These are phyloP conservation scores for Phragmatobia fuliginosa DNA, from an alignment of 2,888 invertebrate species.

Conservation along the genomic window DNA sequence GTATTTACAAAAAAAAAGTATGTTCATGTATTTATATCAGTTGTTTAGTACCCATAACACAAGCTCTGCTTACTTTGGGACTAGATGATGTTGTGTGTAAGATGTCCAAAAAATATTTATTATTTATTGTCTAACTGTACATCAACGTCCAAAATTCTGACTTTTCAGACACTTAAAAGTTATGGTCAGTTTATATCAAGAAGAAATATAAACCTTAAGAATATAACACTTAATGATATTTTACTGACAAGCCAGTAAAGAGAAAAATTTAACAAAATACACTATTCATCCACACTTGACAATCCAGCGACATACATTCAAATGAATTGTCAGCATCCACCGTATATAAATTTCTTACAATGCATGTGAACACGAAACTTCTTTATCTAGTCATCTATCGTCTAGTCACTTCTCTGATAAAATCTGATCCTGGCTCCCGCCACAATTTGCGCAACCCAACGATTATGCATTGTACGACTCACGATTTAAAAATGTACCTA, in stretches of 20 bases:
- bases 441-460: constrained; percentile 33
- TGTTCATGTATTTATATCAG: no score
- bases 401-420: constrained; percentile 35
- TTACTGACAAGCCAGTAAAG: neutral
- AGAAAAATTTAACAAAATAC: neutral
- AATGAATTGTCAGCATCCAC: constrained; percentile 22
- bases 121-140: no score
- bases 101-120: no score
- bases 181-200: neutral
- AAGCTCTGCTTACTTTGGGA: no score
- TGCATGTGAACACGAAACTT: constrained; percentile 32
- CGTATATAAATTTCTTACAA: constrained; percentile 12
- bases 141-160: neutral
- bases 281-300: constrained; percentile 4
- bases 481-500: constrained; percentile 4
- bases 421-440: constrained; percentile 29
- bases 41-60: no score
- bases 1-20: no score
- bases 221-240: neutral
- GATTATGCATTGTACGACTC: no score
- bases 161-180: neutral
- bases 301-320: constrained; percentile 16
- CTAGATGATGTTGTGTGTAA: no score
- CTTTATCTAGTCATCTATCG: constrained; percentile 39
- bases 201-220: neutral